Percentiles rank a stretch among this genome's conserved stretches.
These are phyloP conservation scores for Agrotis ipsilon DNA, from an alignment of 2,888 invertebrate genomes.

Conservation along the genomic window DNA sequence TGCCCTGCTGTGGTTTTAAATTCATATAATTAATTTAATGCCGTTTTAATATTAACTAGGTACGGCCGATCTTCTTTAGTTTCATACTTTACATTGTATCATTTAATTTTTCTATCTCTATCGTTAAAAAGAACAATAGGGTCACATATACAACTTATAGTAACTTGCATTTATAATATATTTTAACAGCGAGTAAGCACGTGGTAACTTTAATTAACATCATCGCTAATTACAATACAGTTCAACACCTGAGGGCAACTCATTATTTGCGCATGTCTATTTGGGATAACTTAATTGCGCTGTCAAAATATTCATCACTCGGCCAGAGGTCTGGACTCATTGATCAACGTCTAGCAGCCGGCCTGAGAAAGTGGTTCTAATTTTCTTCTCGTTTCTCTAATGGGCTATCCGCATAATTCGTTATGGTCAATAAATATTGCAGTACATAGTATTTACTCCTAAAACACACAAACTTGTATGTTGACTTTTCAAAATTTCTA, in stretches of 20 bases:
- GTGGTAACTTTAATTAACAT: conserved; percentile 56
- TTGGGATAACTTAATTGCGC: conserved; percentile 76
- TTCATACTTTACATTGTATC: background rate
- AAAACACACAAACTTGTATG: conserved; percentile 2
- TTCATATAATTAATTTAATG: conserved; percentile 21
- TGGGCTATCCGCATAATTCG: conserved; percentile 14
- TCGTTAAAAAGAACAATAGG: no score
- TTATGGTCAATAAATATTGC: conserved; percentile 18
- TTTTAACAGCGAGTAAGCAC: conserved; percentile 1
- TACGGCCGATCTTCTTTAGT: background rate
- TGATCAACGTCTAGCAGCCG: conserved; percentile 72
- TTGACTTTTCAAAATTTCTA: conserved; percentile 1
- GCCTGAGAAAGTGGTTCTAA: conserved; percentile 75
- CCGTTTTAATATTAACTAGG: background rate
- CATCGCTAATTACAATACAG: conserved; percentile 13
- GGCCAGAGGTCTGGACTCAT: conserved; percentile 68
- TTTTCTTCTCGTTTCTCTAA: conserved; percentile 38
- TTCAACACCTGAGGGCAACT: conserved; percentile 59
- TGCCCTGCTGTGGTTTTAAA: conserved; percentile 33
- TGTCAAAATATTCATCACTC: conserved; percentile 82
- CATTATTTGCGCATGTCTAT: conserved; percentile 67
- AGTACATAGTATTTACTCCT: background rate
- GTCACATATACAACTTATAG: background rate
- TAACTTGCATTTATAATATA: background rate
- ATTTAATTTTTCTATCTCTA: background rate